Percentiles rank a stretch among this genome's conserved stretches.
These are phyloP conservation scores for Oryzaephilus surinamensis DNA, from an alignment of 1,140 invertebrate genomes.

Conservation along the genomic window DNA sequence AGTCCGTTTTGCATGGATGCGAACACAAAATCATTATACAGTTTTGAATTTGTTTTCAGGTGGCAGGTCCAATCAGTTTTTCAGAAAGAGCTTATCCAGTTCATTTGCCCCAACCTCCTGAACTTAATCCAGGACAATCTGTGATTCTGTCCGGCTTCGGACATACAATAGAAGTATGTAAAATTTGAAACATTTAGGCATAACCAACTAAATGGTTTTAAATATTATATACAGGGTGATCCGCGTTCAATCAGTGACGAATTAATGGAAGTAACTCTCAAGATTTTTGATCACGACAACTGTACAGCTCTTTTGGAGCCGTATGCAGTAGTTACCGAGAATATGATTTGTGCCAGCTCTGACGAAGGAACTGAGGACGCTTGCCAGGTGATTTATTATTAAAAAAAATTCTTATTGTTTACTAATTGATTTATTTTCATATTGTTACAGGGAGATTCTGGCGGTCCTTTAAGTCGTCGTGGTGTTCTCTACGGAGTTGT, in stretches of 20 bases:
- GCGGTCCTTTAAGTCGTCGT: conserved; percentile 19
- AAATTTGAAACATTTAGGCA: not conserved
- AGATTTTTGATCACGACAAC: too few relatives aligned
- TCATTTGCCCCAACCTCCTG: too few relatives aligned
- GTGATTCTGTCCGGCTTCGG: too few relatives aligned
- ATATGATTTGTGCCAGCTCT: not conserved
- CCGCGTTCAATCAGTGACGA: not conserved
- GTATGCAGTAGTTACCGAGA: not conserved
- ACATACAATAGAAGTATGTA: not conserved
- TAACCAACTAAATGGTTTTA: not conserved
- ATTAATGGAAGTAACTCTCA: too few relatives aligned
- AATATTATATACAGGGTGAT: not conserved
- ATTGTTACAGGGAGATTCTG: conserved; percentile 20
- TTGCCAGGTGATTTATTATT: not conserved
- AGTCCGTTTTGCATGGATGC: too few relatives aligned
- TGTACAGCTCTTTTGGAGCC: too few relatives aligned
- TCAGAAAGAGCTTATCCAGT: too few relatives aligned
- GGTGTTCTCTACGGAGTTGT: conserved; percentile 16
- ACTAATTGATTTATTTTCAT: not conserved
- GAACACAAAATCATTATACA: too few relatives aligned
- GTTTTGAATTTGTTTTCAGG: too few relatives aligned
- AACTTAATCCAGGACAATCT: too few relatives aligned
- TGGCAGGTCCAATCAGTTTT: too few relatives aligned
- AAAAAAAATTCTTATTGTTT: not conserved
- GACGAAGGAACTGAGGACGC: not conserved